A percentile compares a stretch with the other conserved stretches of the same genome.
Conservation (phyloP, 2,797 vertebrate species). For the Nyctibius grandis region DNA sequence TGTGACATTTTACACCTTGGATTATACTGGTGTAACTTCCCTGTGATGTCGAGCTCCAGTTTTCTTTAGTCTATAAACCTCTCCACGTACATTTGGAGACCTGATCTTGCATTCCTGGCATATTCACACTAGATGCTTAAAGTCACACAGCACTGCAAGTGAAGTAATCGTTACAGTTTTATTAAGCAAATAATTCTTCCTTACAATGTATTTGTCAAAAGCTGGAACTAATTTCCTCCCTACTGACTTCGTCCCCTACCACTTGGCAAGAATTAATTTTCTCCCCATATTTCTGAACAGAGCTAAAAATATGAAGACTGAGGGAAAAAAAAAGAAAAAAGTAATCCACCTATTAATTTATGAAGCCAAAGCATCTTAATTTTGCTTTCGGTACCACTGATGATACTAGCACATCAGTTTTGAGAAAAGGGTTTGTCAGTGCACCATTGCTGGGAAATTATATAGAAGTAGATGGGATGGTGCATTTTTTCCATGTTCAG, state of each 20-base stretch:
- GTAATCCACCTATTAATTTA: background rate
- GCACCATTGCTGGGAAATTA: background rate
- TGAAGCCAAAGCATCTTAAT: background rate
- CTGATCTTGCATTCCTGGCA: constrained; percentile 25
- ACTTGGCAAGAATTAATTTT: constrained; percentile 34
- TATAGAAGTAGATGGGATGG: background rate
- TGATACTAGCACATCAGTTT: background rate
- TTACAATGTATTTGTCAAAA: constrained; percentile 27
- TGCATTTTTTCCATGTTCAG: background rate
- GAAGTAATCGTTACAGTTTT: constrained; percentile 13
- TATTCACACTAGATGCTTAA: background rate
- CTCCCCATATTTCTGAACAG: constrained; percentile 3
- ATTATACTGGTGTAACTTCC: constrained; percentile 3
- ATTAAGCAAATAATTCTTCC: constrained; percentile 43
- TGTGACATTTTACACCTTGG: constrained; percentile 20
- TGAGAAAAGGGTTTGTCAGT: background rate
- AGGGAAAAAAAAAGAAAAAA: background rate
- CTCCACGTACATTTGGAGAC: background rate
- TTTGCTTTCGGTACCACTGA: background rate
- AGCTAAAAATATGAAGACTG: constrained; percentile 34
- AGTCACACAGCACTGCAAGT: constrained; percentile 5
- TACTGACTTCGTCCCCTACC: constrained; percentile 20
- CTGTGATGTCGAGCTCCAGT: background rate
- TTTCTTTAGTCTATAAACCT: constrained; percentile 14
- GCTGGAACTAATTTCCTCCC: constrained; percentile 41